phyloP scores from a whole-genome alignment of 2,888 invertebrate genomes.

The Lacanobia wlatinum region DNA sequence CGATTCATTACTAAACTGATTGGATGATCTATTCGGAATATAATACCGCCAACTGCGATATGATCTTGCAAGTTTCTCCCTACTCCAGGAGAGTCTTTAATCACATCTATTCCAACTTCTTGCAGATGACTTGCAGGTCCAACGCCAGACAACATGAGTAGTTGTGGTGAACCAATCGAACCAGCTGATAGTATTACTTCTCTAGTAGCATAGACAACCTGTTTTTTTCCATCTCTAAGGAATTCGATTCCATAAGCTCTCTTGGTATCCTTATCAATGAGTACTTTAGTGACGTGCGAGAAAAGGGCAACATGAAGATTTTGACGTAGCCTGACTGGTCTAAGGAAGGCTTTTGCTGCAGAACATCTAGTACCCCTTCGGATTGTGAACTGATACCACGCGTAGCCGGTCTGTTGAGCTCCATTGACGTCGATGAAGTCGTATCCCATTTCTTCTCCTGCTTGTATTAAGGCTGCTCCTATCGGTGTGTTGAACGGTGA shows the following conservation, averaged over 20 bases:
- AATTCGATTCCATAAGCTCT: constrained; percentile 96
- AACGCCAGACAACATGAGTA: constrained; percentile 97
- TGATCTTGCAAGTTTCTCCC: constrained; percentile 97
- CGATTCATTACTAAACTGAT: constrained; percentile 95
- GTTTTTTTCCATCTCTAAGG: constrained; percentile 92
- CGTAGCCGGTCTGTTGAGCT: constrained; percentile 96
- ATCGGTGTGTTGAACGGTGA: constrained; percentile 95
- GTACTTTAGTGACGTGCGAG: constrained; percentile 94
- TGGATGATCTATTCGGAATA: constrained; percentile 95
- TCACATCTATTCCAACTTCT: constrained; percentile 93
- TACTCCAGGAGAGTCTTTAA: constrained; percentile 95
- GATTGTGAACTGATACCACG: constrained; percentile 97
- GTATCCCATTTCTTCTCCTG: constrained; percentile 98
- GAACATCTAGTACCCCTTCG: constrained; percentile 95
- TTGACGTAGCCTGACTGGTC: constrained; percentile 94
- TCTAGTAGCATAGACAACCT: constrained; percentile 92
- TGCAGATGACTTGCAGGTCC: constrained; percentile 94
- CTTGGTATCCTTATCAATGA: constrained; percentile 93
- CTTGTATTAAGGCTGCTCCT: constrained; percentile 96
- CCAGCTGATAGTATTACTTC: constrained; percentile 97
- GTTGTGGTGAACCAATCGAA: constrained; percentile 97
- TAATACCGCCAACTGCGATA: constrained; percentile 96
- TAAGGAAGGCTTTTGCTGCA: constrained; percentile 95
- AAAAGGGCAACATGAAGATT: constrained; percentile 96
- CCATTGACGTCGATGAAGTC: constrained; percentile 96